These are phyloP conservation scores for Craniophora ligustri DNA, from an alignment of 2,888 invertebrate species.

Conservation along the genomic window DNA sequence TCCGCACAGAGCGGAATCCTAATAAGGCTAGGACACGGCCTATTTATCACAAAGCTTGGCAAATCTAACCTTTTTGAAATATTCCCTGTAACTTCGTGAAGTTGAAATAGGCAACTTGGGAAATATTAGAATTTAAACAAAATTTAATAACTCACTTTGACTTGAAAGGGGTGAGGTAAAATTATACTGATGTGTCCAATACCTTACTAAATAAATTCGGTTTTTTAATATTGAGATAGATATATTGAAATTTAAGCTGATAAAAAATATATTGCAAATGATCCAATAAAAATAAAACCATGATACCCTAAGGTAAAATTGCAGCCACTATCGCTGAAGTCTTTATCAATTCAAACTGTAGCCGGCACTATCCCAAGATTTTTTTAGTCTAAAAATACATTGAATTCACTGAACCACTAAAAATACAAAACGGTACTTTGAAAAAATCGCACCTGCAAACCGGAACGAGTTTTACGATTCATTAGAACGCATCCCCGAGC, in stretches of 20 bases:
- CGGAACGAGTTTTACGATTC: constrained; percentile 16
- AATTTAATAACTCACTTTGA: too few relatives aligned
- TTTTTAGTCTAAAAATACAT: constrained; percentile 24
- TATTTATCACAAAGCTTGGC: constrained; percentile 51
- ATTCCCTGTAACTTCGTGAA: constrained; percentile 23
- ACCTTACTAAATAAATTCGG: too few relatives aligned
- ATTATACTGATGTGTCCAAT: too few relatives aligned
- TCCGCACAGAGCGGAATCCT: constrained; percentile 45
- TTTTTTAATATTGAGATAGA: too few relatives aligned
- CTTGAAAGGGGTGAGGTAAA: too few relatives aligned
- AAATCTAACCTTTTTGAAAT: constrained; percentile 46
- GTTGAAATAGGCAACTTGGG: constrained; percentile 38
- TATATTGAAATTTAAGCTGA: too few relatives aligned
- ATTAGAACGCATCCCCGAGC: constrained; percentile 30
- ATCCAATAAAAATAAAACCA: neutral
- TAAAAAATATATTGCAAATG: too few relatives aligned
- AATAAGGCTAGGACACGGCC: constrained; percentile 47
- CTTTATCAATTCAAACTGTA: constrained; percentile 15
- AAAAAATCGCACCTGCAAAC: constrained; percentile 24
- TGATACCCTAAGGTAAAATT: neutral
- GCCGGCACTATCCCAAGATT: neutral
- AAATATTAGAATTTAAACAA: constrained; percentile 46
- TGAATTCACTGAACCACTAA: constrained; percentile 15
- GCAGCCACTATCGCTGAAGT: neutral
- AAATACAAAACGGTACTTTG: constrained; percentile 25